Conservation (phyloP, 2,113 vertebrate genomes). For the Epinephelus cyanopodus region DNA sequence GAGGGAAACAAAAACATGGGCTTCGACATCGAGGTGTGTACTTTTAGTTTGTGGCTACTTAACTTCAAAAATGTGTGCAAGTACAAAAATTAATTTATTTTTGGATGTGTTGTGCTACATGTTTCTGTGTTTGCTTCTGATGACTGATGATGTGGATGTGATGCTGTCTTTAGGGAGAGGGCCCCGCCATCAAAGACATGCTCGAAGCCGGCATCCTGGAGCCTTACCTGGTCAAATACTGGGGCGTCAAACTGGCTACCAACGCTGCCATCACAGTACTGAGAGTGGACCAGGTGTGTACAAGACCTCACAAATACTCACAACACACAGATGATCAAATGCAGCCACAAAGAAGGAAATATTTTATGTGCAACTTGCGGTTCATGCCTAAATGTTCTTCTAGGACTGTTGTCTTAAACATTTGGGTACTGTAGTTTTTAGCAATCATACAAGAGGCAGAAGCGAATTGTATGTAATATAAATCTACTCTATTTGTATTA, state of each 20-base stretch:
- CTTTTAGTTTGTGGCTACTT: not conserved
- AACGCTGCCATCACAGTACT: constrained; percentile 96
- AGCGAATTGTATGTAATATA: not conserved
- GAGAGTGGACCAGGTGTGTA: constrained; percentile 93
- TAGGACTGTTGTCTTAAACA: too few species aligned
- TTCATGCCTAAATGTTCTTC: not conserved
- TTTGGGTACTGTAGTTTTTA: not conserved
- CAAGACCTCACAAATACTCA: constrained; percentile 5
- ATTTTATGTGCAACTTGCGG: not conserved
- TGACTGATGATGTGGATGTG: not conserved
- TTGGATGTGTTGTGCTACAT: not conserved
- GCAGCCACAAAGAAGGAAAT: not conserved
- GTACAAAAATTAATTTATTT: not conserved
- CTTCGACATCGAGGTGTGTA: constrained; percentile 94
- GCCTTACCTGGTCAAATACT: constrained; percentile 93
- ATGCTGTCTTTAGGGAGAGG: constrained; percentile 87
- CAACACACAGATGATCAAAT: not conserved
- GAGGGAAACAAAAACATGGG: constrained; percentile 96
- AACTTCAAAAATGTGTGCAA: not conserved
- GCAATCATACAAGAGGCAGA: not conserved
- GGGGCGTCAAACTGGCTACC: constrained; percentile 96
- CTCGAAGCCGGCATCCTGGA: constrained; percentile 91
- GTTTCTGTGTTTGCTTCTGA: not conserved
- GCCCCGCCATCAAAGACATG: constrained; percentile 93
- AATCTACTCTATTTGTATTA: not conserved